Conservation (phyloP, 1,140 invertebrate genomes). For the Dendroctonus ponderosae region DNA sequence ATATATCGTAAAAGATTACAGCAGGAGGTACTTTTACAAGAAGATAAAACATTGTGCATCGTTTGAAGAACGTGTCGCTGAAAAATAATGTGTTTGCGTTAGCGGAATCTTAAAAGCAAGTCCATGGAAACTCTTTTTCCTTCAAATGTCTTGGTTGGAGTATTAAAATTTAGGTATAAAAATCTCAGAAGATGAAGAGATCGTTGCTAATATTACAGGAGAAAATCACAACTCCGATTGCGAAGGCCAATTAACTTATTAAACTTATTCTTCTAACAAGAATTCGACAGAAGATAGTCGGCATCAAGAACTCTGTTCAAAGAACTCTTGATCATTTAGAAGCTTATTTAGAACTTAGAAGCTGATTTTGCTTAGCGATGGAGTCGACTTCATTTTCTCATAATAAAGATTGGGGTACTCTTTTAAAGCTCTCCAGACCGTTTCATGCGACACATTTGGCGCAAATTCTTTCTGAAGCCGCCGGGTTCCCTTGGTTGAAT, state of each 20-base stretch:
- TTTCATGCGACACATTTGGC: too few relatives aligned
- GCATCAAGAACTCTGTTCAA: constrained; percentile 4
- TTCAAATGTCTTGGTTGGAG: too few relatives aligned
- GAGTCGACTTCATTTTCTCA: constrained; percentile 1
- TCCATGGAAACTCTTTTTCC: too few relatives aligned
- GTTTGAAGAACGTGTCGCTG: background rate
- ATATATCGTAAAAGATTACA: background rate
- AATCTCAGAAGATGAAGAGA: background rate
- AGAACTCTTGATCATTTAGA: background rate
- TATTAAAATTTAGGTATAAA: background rate
- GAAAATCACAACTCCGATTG: constrained; percentile 1
- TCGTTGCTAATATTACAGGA: background rate
- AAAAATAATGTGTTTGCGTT: too few relatives aligned
- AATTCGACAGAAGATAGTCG: constrained; percentile 10
- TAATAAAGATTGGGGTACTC: background rate
- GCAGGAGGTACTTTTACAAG: constrained; percentile 2
- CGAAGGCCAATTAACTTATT: too few relatives aligned
- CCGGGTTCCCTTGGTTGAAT: constrained; percentile 1
- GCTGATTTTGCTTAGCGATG: too few relatives aligned
- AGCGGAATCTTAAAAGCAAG: too few relatives aligned
- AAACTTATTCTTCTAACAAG: constrained; percentile 9
- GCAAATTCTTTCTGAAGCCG: background rate
- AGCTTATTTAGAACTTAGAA: too few relatives aligned
- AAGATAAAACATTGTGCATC: background rate
- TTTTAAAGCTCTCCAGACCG: constrained; percentile 1